phyloP scores from a whole-genome alignment of 2,113 vertebrate genomes.

The Acinonyx jubatus region DNA sequence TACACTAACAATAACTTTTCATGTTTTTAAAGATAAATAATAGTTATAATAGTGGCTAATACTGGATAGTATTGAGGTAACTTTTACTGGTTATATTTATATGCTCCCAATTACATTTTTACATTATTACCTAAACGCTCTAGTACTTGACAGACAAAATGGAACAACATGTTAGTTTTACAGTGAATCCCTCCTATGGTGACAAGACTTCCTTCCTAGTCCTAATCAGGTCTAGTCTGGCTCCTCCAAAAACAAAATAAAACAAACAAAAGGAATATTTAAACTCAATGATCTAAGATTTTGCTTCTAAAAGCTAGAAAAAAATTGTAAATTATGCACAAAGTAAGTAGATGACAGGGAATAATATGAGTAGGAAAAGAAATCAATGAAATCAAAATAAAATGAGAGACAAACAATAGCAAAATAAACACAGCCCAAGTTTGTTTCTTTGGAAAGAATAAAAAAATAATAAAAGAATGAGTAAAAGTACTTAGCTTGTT shows the following conservation, averaged over 20 bases:
- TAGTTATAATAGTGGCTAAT: no score
- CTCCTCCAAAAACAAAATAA: not conserved
- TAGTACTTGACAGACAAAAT: not conserved
- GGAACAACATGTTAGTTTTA: not conserved
- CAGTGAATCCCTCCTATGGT: not conserved
- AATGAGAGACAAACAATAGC: not conserved
- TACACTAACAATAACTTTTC: not conserved
- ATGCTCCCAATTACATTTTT: not conserved
- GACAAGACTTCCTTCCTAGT: not conserved
- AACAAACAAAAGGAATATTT: not conserved
- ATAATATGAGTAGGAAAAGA: not conserved
- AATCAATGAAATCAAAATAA: not conserved
- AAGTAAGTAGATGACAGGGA: not conserved
- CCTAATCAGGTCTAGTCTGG: not conserved
- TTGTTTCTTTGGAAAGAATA: not conserved
- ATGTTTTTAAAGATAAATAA: not conserved
- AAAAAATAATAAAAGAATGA: not conserved
- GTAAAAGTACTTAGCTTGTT: not conserved
- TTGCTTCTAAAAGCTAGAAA: not conserved
- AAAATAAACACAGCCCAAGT: not conserved
- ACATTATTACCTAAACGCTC: not conserved
- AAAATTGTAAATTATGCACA: not conserved
- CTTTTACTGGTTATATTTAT: not conserved
- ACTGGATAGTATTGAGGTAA: not conserved
- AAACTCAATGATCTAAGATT: not conserved